A percentile compares a stretch with the other conserved stretches of the same genome.
phyloP scores from a whole-genome alignment of 92 coral and sea anemone species.

The Epizoanthus rinbou region DNA sequence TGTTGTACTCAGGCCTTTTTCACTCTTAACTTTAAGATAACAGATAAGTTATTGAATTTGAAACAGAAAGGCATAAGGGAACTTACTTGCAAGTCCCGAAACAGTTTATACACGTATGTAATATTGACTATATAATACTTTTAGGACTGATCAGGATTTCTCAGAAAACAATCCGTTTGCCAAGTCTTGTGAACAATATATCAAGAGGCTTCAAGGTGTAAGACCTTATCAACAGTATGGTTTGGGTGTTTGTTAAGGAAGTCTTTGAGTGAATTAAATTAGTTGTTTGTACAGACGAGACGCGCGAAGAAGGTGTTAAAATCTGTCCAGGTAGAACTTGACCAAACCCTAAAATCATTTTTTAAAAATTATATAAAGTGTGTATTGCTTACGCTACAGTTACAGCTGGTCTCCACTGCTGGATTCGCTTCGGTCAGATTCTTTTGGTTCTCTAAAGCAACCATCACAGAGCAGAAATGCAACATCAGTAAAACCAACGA shows the following conservation, averaged over 20 bases:
- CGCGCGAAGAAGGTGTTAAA: conserved; percentile 2
- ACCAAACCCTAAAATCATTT: not conserved
- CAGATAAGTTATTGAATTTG: too few species aligned
- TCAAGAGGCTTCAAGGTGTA: not conserved
- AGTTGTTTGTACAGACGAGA: conserved; percentile 10
- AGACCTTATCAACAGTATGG: not conserved
- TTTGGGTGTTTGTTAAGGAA: not conserved
- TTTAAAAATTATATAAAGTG: not conserved
- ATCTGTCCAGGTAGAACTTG: not conserved
- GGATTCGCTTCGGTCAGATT: not conserved
- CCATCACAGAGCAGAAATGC: not conserved
- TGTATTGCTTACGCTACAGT: conserved; percentile 26
- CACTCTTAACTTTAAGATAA: too few species aligned
- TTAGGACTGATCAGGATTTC: too few species aligned
- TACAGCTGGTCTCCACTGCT: conserved; percentile 7
- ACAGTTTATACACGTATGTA: too few species aligned
- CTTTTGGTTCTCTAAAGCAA: not conserved
- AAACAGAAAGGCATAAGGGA: too few species aligned
- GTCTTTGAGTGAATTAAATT: not conserved
- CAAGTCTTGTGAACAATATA: too few species aligned
- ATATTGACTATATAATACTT: too few species aligned
- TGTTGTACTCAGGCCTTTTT: too few species aligned
- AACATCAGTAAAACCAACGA: conserved; percentile 7
- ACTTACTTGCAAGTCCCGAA: too few species aligned
- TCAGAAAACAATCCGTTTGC: too few species aligned